These are phyloP conservation scores for Podarcis lilfordi DNA, from an alignment of 2,797 vertebrate genomes.

Conservation along the genomic window DNA sequence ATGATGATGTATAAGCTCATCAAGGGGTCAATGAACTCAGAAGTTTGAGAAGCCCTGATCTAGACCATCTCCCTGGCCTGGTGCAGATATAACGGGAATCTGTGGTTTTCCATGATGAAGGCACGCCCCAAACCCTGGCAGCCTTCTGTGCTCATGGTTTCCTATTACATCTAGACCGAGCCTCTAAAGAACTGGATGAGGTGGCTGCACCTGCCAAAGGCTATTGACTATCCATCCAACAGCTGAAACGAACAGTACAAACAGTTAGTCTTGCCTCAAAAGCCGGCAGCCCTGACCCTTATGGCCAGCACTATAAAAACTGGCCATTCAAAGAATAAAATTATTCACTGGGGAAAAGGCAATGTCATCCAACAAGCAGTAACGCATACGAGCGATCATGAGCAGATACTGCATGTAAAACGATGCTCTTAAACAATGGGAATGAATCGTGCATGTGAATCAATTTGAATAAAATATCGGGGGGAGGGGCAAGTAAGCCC, in stretches of 20 bases:
- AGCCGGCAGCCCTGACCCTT: neutral
- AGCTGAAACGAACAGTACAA: neutral
- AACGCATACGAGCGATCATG: neutral
- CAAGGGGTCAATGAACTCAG: too few species aligned
- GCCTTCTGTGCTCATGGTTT: neutral
- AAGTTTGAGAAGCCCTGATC: too few species aligned
- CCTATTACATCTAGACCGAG: neutral
- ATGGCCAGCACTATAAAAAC: neutral
- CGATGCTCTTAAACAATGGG: neutral
- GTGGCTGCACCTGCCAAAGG: neutral
- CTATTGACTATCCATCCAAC: neutral
- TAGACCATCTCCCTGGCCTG: neutral
- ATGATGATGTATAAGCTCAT: too few species aligned
- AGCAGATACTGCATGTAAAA: neutral
- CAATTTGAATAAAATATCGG: too few species aligned
- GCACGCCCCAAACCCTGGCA: too few species aligned
- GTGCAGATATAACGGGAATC: neutral
- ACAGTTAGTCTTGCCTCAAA: neutral
- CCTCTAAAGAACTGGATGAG: neutral
- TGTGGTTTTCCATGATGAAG: neutral
- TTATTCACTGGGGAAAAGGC: neutral
- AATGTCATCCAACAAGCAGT: neutral
- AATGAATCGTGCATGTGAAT: neutral
- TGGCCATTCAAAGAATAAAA: neutral
- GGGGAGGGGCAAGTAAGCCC: too few species aligned